Evolutionary conservation across 1,140 invertebrate species (phyloP).

Genomic region (Monochamus saltuarius): DNA sequence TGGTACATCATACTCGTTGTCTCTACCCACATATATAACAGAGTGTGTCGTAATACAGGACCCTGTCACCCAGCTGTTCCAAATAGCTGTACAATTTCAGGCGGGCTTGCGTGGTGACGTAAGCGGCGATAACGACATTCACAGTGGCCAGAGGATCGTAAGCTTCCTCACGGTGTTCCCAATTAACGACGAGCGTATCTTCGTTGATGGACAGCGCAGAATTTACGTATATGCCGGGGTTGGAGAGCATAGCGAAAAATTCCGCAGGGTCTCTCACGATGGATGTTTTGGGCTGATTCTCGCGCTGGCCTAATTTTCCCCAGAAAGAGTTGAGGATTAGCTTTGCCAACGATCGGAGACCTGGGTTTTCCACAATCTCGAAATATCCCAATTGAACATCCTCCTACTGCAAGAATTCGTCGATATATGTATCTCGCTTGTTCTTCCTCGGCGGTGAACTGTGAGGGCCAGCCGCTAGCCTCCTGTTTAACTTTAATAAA

Average conservation of each 20-base stretch:
- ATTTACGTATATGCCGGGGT: conserved; percentile 11
- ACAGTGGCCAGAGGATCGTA: conserved; percentile 16
- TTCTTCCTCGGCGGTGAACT: conserved; percentile 39
- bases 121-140: conserved; percentile 48
- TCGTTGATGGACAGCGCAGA: too few species aligned
- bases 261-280: conserved; percentile 12
- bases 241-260: conserved; percentile 16
- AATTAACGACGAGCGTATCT: conserved; percentile 9
- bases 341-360: conserved; percentile 44
- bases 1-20: conserved; percentile 18
- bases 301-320: conserved; percentile 39
- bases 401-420: conserved; percentile 44
- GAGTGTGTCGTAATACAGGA: conserved; percentile 36
- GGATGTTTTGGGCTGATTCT: conserved; percentile 17
- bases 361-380: conserved; percentile 48
- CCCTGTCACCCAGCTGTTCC: too few species aligned
- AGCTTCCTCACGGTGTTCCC: conserved; percentile 8
- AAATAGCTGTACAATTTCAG: conserved; percentile 26
- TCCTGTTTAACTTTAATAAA: conserved; percentile 44
- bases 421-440: conserved; percentile 42
- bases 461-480: conserved; percentile 42
- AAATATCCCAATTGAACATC: conserved; percentile 46
- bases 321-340: conserved; percentile 48
- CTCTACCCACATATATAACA: too few species aligned
- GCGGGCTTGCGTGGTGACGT: conserved; percentile 45